A percentile compares a stretch with the other conserved stretches of the same genome.
These are phyloP conservation scores for Gobio occitaniae DNA, from an alignment of 2,797 vertebrate genomes.

Conservation along the genomic window DNA sequence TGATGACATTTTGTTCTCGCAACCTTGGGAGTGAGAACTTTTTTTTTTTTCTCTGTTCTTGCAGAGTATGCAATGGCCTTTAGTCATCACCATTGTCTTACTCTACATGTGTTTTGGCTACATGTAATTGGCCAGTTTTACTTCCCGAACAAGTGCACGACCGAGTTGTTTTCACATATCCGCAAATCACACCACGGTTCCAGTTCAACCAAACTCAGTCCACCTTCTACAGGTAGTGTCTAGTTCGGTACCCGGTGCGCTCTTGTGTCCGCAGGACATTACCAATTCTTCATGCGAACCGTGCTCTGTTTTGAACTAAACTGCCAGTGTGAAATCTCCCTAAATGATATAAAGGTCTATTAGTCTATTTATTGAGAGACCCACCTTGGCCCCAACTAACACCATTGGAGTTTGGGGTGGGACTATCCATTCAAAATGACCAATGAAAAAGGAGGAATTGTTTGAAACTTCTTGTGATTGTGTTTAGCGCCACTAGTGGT, in stretches of 20 bases:
- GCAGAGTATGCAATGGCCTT: no score
- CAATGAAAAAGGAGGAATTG: neutral
- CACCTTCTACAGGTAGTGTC: neutral
- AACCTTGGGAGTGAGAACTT: no score
- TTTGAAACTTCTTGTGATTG: neutral
- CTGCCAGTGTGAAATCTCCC: neutral
- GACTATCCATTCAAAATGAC: neutral
- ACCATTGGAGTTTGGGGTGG: neutral
- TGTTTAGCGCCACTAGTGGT: neutral
- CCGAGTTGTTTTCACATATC: neutral
- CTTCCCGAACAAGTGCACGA: neutral
- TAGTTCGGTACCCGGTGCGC: neutral
- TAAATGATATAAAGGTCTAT: neutral
- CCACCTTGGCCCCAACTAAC: neutral
- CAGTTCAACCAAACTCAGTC: neutral
- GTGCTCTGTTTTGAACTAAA: neutral
- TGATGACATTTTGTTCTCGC: no score
- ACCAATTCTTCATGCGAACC: neutral
- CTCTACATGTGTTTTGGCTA: neutral
- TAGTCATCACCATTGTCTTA: neutral
- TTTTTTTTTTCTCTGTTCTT: no score
- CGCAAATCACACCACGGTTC: neutral
- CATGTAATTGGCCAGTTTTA: neutral
- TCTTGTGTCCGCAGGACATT: neutral
- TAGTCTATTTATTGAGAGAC: neutral